Percentiles rank a stretch among this genome's conserved stretches.
Evolutionary conservation across 2,113 vertebrate species (phyloP).

Genomic region (Nycticebus coucang): DNA sequence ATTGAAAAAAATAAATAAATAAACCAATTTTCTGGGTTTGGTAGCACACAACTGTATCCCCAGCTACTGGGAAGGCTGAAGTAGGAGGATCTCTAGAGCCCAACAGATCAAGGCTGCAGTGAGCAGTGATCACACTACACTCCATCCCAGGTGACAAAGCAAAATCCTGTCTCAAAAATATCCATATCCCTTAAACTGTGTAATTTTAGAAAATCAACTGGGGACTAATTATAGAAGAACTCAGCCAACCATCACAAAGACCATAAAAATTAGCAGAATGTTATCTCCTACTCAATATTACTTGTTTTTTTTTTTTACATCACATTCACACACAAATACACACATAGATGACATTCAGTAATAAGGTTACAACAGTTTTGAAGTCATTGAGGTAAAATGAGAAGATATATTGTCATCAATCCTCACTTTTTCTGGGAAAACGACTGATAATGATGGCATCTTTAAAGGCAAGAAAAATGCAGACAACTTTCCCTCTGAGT

Average conservation of each 20-base stretch:
- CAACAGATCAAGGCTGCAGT: too few species aligned
- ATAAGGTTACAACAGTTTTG: conserved; percentile 28
- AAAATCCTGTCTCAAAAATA: neutral
- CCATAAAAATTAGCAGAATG: conserved; percentile 35
- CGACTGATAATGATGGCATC: neutral
- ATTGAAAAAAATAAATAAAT: neutral
- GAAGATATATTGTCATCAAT: neutral
- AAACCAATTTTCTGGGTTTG: too few species aligned
- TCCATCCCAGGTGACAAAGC: too few species aligned
- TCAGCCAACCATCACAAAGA: conserved; percentile 1
- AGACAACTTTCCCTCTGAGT: neutral
- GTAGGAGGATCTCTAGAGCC: too few species aligned
- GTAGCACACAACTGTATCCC: too few species aligned
- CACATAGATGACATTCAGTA: neutral
- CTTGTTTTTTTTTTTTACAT: neutral
- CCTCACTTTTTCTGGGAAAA: conserved; percentile 16
- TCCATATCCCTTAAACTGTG: neutral
- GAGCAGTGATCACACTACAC: too few species aligned
- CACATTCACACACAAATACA: neutral
- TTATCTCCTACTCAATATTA: neutral
- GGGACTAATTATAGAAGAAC: conserved; percentile 63
- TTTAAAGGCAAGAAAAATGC: neutral
- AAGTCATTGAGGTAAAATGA: conserved; percentile 20
- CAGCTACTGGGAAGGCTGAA: too few species aligned
- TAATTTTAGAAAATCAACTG: conserved; percentile 42